Base-by-base conservation (phyloP, 2,797 vertebrate genomes). In the Euthynnus affinis region DNA sequence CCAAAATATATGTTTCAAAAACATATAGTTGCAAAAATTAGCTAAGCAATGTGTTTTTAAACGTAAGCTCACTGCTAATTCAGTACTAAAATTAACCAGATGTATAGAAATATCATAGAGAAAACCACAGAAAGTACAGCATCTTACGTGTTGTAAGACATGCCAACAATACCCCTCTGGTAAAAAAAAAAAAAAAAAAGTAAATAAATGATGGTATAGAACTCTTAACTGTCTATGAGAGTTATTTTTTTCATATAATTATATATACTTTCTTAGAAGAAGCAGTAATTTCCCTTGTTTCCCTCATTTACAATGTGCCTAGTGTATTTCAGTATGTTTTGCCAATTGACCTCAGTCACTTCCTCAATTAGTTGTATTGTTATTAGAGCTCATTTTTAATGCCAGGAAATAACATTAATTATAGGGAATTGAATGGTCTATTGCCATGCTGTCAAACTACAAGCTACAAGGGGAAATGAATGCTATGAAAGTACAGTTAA, bases 321-420 rank as follows among this genome's bases (percentile, higher is more conserved):
- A 18, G 6, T 34, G 46, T 23, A 46, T 68, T 63, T 29, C 23
- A 32, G 14, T 6, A 1, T 25, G 46, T 51, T 74, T n/a, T 75
- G 61, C 71, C 42, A 13, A 53, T 22, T 44, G 27, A 44, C 81
- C 34, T 76, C 55, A 55, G 57, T 71, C 23, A 29, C 59, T 48
- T 17, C 63, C 61, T 52, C 58, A 67, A 67, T 88, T 80, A 77
- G 37, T 63, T 4, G 20, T 34, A 49, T 62, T 80, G 82, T 78
- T 79, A 74, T 67, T 68, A 76, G 55, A 63, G n/a, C 63, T 85
- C 48, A 67, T 53, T 73, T 87, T 71, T 68, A 78, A 80, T 75
- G 63, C 62, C 0, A 25, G 15, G 15, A 76, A 49, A 49, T 63
- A 68, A 66, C 57, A 34, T 82, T 82, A 87, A 87, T 89, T 82